Percentiles rank a stretch among this genome's conserved stretches.
Conservation (phyloP, 2,888 invertebrate species). For the Idaea straminata region DNA sequence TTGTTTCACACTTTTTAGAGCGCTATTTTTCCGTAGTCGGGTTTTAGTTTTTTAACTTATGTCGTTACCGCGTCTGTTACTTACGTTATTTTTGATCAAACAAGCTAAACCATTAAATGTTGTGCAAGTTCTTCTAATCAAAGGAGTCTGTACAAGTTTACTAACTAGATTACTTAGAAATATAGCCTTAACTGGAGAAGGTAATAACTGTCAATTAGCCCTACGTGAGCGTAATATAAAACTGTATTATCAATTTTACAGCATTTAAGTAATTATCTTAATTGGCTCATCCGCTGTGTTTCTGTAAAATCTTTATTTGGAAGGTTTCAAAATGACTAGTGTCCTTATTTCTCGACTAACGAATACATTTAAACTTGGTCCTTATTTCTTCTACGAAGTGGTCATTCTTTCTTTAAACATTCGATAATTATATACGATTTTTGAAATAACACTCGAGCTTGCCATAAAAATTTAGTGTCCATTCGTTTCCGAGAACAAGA, state of each 20-base stretch:
- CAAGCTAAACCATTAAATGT: slow-evolving; percentile 7
- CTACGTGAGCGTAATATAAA: background rate
- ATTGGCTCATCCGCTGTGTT: background rate
- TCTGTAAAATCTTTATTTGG: background rate
- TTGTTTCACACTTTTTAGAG: too few species aligned
- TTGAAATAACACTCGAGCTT: slow-evolving; percentile 30
- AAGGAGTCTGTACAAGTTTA: slow-evolving; percentile 9
- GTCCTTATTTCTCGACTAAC: background rate
- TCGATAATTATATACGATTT: slow-evolving; percentile 29
- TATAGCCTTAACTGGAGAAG: background rate
- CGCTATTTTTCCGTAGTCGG: too few species aligned
- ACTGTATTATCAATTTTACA: background rate
- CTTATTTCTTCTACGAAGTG: background rate
- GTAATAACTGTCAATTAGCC: background rate
- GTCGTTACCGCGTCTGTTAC: background rate
- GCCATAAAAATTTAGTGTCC: slow-evolving; percentile 34
- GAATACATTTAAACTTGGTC: background rate
- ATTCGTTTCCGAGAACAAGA: slow-evolving; percentile 28
- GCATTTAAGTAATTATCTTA: background rate
- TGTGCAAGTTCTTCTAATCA: slow-evolving; percentile 11
- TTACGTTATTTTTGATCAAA: slow-evolving; percentile 1
- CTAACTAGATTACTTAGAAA: slow-evolving; percentile 11
- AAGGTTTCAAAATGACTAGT: background rate
- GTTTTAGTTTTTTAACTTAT: too few species aligned
- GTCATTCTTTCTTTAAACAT: slow-evolving; percentile 12